phyloP scores from a whole-genome alignment of 1,140 invertebrate species.

The Drosophila insularis region DNA sequence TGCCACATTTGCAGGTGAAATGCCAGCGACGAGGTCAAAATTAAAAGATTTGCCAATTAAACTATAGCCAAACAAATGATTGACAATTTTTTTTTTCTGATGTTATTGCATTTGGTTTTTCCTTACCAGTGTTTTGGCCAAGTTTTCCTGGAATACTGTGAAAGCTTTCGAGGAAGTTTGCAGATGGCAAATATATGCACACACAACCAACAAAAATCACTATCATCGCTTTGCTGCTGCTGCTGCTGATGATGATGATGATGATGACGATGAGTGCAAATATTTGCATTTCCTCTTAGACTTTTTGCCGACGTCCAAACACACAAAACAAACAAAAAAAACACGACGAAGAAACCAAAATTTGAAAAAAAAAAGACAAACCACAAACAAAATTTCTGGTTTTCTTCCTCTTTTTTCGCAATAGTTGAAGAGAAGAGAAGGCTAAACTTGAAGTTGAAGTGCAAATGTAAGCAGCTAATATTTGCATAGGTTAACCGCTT shows the following conservation, averaged over 20 bases:
- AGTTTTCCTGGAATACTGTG: conserved; percentile 44
- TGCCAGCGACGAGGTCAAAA: conserved; percentile 41
- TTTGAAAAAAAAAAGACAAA: conserved; percentile 2
- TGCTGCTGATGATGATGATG: conserved; percentile 9
- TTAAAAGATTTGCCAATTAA: conserved; percentile 12
- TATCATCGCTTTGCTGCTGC: background rate
- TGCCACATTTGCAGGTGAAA: conserved; percentile 28
- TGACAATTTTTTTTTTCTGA: conserved; percentile 5
- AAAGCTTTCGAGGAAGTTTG: conserved; percentile 69
- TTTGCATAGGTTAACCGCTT: background rate
- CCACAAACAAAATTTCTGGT: conserved; percentile 16
- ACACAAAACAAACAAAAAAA: conserved; percentile 23
- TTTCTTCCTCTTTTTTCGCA: background rate
- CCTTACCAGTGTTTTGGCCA: background rate
- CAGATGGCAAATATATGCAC: conserved; percentile 15
- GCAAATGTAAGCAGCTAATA: conserved; percentile 1
- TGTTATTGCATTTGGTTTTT: background rate
- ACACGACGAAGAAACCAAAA: background rate
- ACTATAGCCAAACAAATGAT: conserved; percentile 8
- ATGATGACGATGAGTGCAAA: conserved; percentile 39
- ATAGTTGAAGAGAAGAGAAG: background rate
- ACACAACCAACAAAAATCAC: background rate
- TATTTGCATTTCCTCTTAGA: conserved; percentile 69
- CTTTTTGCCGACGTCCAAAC: conserved; percentile 37
- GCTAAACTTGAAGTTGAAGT: conserved; percentile 12